phyloP scores from a whole-genome alignment of 2,113 vertebrate species.

The Anhinga rufa region DNA sequence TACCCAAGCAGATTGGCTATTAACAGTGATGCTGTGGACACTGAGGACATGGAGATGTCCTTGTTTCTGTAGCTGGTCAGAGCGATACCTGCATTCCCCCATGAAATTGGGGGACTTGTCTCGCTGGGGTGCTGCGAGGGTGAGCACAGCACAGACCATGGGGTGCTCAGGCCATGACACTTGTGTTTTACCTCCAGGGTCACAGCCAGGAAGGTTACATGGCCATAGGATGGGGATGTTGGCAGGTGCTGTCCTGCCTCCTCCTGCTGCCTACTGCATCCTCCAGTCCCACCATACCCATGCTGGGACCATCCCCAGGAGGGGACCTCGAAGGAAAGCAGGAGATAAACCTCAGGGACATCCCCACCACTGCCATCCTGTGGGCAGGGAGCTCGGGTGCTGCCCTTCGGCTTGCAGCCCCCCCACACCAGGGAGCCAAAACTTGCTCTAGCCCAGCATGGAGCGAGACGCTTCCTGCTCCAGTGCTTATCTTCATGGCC shows the following conservation, averaged over 20 bases:
- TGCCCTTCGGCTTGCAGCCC: neutral
- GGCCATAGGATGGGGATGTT: neutral
- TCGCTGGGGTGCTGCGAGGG: neutral
- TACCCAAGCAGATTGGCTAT: neutral
- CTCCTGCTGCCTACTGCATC: neutral
- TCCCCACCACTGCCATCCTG: neutral
- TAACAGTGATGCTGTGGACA: accelerated
- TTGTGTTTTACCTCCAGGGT: accelerated
- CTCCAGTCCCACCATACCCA: neutral
- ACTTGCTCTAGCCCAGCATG: accelerated
- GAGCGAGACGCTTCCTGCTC: neutral
- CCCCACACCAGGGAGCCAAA: accelerated
- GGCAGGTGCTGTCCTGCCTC: neutral
- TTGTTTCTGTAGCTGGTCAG: neutral
- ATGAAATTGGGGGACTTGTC: too few species aligned
- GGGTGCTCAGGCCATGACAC: accelerated
- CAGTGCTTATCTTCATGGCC: neutral
- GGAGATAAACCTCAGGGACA: neutral
- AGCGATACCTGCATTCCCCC: accelerated
- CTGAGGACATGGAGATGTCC: neutral
- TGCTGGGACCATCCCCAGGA: neutral
- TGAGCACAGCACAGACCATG: accelerated
- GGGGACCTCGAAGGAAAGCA: accelerated
- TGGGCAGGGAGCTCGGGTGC: neutral
- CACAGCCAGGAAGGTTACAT: accelerated